Evolutionary conservation across 2,888 invertebrate species (phyloP), one percentile per base, ranked within the genome.

Genomic region (Dryobota labecula): DNA sequence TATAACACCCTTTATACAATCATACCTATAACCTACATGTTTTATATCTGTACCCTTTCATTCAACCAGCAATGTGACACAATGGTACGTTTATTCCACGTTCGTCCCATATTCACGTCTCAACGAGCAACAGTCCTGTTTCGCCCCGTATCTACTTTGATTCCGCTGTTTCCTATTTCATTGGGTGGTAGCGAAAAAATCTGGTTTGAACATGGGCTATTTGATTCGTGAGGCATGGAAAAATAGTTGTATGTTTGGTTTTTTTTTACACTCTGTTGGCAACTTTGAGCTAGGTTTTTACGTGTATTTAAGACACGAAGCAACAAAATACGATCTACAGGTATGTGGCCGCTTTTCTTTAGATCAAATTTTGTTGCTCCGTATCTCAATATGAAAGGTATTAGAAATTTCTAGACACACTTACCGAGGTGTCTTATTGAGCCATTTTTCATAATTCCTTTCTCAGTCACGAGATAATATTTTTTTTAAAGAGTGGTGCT

Each of bases 121-220:
- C 70, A 54, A 13, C 58, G 77, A 67, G 58, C 54, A 68, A 54
- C 58, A 27, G 36, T 51, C 38, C 18, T 47, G 54, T 51, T 62
- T 62, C 61, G 27, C 47, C 7, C 27, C 9, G 33, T 56, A 24
- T 81, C 70, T 81, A 74, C 70, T 80, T 70, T 70, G 70, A 65
- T 68, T 61, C 51, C 65, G 11, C 53, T 63, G 43, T 60, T 67
- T 65, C 47, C 60, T 43, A 65, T 80, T 77, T 53, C 57, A 49
- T 61, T 61, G 20, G 54, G 7, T 54, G 24, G 30, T 38, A 20
- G 49, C 51, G 2, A 64, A 78, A 63, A 70, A 53, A 54, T 45
- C 57, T 53, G 18, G 51, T 66, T 41, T 15, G 27, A 49, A 64
- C 6, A 49, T 43, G n/a, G 7, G 53, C 9, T 43, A 36, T 75